These are phyloP conservation scores for Coreoperca whiteheadi DNA, from an alignment of 2,113 vertebrate species.

Conservation along the genomic window DNA sequence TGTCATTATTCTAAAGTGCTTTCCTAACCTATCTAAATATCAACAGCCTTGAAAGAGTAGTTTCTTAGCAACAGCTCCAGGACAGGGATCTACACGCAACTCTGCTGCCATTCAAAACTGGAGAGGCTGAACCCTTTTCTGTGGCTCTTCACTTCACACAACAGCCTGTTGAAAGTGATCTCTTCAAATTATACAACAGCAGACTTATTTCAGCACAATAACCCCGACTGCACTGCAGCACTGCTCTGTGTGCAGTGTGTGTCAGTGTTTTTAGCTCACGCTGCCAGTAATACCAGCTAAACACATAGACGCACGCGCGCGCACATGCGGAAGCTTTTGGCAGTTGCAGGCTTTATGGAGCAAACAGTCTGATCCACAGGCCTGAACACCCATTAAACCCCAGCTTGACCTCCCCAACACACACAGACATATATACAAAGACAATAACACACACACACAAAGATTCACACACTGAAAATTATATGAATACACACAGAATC, in stretches of 20 bases:
- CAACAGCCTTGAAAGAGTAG: conserved; percentile 51
- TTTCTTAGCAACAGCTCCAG: conserved; percentile 65
- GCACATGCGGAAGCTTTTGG: conserved; percentile 43
- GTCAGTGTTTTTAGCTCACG: conserved; percentile 15
- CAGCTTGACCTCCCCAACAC: conserved; percentile 28
- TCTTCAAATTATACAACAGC: conserved; percentile 58
- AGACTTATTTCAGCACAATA: conserved; percentile 56
- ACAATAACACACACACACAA: neutral
- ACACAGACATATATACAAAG: conserved; percentile 13
- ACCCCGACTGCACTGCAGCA: conserved; percentile 23
- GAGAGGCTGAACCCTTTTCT: conserved; percentile 38
- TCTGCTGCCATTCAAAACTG: conserved; percentile 42
- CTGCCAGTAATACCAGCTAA: conserved; percentile 23
- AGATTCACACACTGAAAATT: neutral
- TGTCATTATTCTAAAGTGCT: conserved; percentile 40
- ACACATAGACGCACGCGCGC: neutral
- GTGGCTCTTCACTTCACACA: conserved; percentile 49
- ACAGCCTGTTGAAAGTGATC: conserved; percentile 59
- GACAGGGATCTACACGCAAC: conserved; percentile 44
- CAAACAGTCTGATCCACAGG: conserved; percentile 53
- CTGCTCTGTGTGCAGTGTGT: neutral
- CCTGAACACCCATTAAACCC: conserved; percentile 56
- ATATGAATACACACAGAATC: neutral
- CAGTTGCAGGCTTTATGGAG: conserved; percentile 46
- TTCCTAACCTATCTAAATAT: conserved; percentile 40